Conservation (phyloP, 2,797 vertebrate species). For the Sebastes nivosus region DNA sequence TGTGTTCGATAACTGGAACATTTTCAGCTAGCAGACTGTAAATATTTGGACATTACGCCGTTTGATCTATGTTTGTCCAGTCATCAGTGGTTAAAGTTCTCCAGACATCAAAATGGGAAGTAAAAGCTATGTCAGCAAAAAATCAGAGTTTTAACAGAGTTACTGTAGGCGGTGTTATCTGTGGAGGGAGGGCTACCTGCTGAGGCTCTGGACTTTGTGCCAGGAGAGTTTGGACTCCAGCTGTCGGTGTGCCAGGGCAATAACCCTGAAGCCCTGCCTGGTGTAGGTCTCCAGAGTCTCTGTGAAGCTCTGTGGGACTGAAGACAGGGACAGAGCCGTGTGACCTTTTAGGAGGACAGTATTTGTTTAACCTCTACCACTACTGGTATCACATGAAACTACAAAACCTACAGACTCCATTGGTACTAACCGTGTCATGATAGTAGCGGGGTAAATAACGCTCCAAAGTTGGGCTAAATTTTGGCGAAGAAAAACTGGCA, state of each 20-base stretch:
- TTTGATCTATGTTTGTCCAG: not conserved
- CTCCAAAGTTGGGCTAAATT: no score
- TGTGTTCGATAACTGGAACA: not conserved
- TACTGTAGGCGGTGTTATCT: not conserved
- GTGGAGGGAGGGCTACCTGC: constrained; percentile 80
- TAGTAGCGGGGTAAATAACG: no score
- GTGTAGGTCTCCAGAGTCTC: constrained; percentile 92
- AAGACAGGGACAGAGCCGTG: not conserved
- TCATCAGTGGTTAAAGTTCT: not conserved
- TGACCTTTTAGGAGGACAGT: not conserved
- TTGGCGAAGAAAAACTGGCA: no score
- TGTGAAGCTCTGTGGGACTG: constrained; percentile 91
- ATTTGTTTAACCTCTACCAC: not conserved
- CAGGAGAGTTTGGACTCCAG: constrained; percentile 94
- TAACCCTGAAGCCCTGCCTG: constrained; percentile 95
- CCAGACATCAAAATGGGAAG: not conserved
- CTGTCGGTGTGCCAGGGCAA: constrained; percentile 93
- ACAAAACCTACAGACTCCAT: no score
- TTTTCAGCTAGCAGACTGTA: not conserved
- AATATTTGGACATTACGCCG: not conserved
- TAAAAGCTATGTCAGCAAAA: not conserved
- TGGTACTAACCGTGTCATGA: accelerated
- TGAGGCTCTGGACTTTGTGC: constrained; percentile 95
- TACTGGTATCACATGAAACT: no score
- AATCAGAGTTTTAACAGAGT: not conserved